A percentile compares a stretch with the other conserved stretches of the same genome.
phyloP scores from a whole-genome alignment of 92 coral and sea anemone species.

The Epizoanthus rinbou region DNA sequence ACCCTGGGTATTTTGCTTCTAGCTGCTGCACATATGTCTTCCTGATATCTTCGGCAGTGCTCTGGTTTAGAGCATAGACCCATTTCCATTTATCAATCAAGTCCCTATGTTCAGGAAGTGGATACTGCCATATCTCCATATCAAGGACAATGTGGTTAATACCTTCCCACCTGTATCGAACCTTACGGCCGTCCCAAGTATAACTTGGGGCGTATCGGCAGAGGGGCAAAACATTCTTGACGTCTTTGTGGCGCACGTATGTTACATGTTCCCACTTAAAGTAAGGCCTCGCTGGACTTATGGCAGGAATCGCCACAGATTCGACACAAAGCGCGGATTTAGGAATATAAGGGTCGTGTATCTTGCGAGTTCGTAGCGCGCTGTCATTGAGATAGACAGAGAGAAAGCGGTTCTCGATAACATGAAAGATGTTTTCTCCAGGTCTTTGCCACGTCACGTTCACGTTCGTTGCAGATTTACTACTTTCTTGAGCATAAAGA shows the following conservation, averaged over 20 bases:
- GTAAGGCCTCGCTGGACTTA: not conserved
- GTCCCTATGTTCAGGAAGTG: not conserved
- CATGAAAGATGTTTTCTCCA: constrained; percentile 18
- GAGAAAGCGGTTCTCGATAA: constrained; percentile 15
- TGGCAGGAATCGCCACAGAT: not conserved
- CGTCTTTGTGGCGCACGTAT: constrained; percentile 27
- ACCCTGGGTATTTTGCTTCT: constrained; percentile 46
- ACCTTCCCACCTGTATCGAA: constrained; percentile 27
- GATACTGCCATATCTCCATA: constrained; percentile 35
- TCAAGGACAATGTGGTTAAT: constrained; percentile 6
- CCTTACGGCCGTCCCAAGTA: not conserved
- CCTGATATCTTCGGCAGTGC: constrained; percentile 25
- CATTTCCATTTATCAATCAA: constrained; percentile 29
- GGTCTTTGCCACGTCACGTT: constrained; percentile 43
- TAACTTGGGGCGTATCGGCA: constrained; percentile 52
- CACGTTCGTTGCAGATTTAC: constrained; percentile 3
- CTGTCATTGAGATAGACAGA: constrained; percentile 21
- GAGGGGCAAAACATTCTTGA: constrained; percentile 11
- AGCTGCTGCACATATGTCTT: constrained; percentile 39
- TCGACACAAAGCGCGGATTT: constrained; percentile 1
- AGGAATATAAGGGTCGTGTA: constrained; percentile 4
- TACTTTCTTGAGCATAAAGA: not conserved
- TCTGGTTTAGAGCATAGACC: constrained; percentile 45
- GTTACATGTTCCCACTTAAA: not conserved
- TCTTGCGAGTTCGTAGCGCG: not conserved